These are phyloP conservation scores for Mareca strepera DNA, from an alignment of 2,797 vertebrate genomes.

Conservation along the genomic window DNA sequence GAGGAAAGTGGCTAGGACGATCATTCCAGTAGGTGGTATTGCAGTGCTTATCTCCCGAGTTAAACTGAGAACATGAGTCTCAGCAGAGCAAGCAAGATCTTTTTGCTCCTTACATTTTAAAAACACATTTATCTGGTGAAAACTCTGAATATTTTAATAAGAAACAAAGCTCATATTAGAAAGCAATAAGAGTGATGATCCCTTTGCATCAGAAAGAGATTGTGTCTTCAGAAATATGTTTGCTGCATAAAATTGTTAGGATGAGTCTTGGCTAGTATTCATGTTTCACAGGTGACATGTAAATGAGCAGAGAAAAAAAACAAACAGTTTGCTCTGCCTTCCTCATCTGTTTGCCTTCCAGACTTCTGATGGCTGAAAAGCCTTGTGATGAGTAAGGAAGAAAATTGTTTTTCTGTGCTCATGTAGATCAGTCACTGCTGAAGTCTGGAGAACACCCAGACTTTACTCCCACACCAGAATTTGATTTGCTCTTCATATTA, in stretches of 20 bases:
- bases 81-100: not conserved
- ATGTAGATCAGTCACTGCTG: not conserved
- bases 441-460: constrained; percentile 14
- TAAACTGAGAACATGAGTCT: not conserved
- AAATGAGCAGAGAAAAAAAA: not conserved
- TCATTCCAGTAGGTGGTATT: not conserved
- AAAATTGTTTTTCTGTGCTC: constrained; percentile 14
- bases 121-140: not conserved
- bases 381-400: not conserved
- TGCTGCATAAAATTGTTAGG: not conserved
- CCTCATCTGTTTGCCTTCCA: not conserved
- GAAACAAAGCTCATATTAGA: not conserved
- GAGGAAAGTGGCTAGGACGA: not conserved
- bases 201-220: not conserved
- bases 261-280: not conserved
- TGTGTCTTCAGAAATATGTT: not conserved
- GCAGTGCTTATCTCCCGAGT: not conserved
- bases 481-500: constrained; percentile 30
- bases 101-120: not conserved
- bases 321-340: not conserved
- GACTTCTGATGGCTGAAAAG: not conserved
- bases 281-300: not conserved
- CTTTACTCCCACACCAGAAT: constrained; percentile 23
- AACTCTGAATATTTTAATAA: not conserved
- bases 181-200: not conserved